Base-by-base conservation (phyloP, 2,797 vertebrate genomes). In the Siniperca obscura region DNA sequence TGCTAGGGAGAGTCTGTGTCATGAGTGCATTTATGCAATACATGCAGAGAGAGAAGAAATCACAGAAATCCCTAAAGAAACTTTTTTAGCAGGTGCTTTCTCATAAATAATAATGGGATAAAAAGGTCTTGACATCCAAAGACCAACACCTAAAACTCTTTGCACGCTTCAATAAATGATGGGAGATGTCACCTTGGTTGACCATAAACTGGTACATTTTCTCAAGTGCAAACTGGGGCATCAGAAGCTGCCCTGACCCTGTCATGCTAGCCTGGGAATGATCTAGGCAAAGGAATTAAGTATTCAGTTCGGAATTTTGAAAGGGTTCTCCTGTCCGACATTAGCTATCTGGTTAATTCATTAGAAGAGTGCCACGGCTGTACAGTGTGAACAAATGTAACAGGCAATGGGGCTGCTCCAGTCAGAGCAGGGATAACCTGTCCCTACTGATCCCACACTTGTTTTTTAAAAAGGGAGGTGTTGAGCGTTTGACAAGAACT, bases 401-500 rank as follows among this genome's bases (percentile, higher is more conserved):
- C 52, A 53, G 53, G 30, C 44, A 14, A 48, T 22, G 67, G 67
- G 70, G 66, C 70, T 50, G 16, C 70, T 81, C 22, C 72, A 42
- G 71, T 71, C 59, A 67, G 50, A 46, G 65, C 2, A 9, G 27
- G 38, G 46, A 84, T 61, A 60, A 70, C 16, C 30, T 3, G 4
- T 74, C 57, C 64, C 75, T 17, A 56, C 80, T 13, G 46, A 74
- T 48, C 53, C 10, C 46, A 52, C 36, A 74, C 68, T 57, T 71
- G 36, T 59, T 36, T 65, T 72, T 65, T 30, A 7, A 50, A 74
- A 55, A 17, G 9, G 2, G 59, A 82, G 40, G 46, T 73, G 78
- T 76, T 72, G 34, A 73, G 27, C 22, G 1, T 44, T 85, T 91
- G 89, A 92, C 17, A 38, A 81, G 62, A 89, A 86, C 59, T 65